phyloP scores from a whole-genome alignment of 2,113 vertebrate species.

The Alosa alosa region DNA sequence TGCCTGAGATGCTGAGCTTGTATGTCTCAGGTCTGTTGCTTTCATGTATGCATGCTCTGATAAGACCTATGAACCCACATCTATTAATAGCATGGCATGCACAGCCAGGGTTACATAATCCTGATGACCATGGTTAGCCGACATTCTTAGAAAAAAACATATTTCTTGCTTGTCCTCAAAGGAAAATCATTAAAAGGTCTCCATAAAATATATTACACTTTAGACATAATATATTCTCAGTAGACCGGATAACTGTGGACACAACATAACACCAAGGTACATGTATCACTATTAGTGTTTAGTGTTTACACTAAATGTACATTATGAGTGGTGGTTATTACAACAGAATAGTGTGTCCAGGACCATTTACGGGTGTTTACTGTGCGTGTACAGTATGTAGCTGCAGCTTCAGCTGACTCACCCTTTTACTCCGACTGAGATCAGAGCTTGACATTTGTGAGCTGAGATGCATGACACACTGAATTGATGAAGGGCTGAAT shows the following conservation, averaged over 20 bases:
- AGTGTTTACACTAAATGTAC: too few species aligned
- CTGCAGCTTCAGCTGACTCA: too few species aligned
- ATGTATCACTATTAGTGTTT: too few species aligned
- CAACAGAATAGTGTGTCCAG: too few species aligned
- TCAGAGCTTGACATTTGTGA: too few species aligned
- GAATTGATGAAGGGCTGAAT: too few species aligned
- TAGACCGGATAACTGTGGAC: background rate
- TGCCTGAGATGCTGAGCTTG: background rate
- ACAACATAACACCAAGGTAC: background rate
- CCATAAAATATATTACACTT: background rate
- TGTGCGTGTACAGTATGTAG: too few species aligned
- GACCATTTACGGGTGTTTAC: too few species aligned
- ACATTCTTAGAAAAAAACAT: background rate
- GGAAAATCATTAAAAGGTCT: background rate
- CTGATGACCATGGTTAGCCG: background rate
- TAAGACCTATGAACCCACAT: background rate
- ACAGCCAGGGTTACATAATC: background rate
- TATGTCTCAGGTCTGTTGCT: background rate
- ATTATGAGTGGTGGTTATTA: too few species aligned
- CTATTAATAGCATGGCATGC: slow-evolving; percentile 1
- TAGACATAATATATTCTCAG: background rate
- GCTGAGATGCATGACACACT: too few species aligned
- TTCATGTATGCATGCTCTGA: background rate
- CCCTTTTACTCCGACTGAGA: too few species aligned
- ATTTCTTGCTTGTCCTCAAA: background rate